A percentile compares a stretch with the other conserved stretches of the same genome.
Evolutionary conservation across 2,113 vertebrate genomes (phyloP).

Genomic region (Dicrurus megarhynchus): DNA sequence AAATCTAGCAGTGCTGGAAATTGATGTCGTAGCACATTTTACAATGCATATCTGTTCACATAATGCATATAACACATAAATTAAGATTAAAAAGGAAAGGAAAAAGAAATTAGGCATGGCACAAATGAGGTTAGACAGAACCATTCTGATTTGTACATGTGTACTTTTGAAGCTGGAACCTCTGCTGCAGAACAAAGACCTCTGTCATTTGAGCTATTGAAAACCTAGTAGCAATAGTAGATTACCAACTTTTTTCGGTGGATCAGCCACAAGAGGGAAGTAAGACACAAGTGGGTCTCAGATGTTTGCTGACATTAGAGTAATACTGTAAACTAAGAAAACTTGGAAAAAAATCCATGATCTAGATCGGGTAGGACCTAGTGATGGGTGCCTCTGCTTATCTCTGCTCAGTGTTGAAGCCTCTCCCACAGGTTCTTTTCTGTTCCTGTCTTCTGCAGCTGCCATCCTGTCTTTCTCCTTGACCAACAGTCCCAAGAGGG

Average conservation of each 20-base stretch:
- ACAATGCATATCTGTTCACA: neutral
- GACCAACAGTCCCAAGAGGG: neutral
- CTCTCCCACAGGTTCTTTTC: neutral
- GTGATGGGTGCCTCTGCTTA: neutral
- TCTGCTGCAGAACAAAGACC: neutral
- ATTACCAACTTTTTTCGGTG: neutral
- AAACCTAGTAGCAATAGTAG: neutral
- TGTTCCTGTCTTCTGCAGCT: neutral
- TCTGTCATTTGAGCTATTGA: neutral
- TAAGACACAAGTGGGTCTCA: neutral
- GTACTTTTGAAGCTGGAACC: neutral
- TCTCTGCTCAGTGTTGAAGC: neutral
- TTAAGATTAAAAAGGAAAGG: neutral
- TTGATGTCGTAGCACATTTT: neutral
- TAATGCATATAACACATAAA: neutral
- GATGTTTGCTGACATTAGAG: neutral
- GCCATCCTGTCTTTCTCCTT: neutral
- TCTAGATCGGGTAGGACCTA: neutral
- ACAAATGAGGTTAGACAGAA: neutral
- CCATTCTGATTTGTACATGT: neutral
- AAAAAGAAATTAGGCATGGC: neutral
- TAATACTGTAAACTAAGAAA: neutral
- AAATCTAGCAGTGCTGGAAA: conserved; percentile 27
- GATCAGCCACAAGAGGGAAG: neutral
- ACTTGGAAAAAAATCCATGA: neutral